phyloP scores from a whole-genome alignment of 1,140 invertebrate species.

The Phortica variegata region DNA sequence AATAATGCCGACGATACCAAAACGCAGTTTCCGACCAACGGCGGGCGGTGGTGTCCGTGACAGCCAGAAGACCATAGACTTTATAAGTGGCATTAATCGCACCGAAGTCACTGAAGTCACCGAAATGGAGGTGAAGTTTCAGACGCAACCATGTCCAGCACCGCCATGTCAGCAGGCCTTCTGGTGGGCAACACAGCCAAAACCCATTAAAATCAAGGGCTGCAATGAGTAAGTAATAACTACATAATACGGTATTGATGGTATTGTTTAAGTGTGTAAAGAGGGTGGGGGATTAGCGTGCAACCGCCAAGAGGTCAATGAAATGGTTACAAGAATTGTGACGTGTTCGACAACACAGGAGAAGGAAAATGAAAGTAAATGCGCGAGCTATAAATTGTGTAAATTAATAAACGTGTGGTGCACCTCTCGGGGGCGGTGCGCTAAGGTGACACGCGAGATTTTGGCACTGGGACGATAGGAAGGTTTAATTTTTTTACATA shows the following conservation, averaged over 20 bases:
- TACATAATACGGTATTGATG: not conserved
- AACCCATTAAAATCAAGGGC: conserved; percentile 48
- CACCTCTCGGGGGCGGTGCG: no score
- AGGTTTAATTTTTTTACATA: no score
- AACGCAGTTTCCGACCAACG: conserved; percentile 28
- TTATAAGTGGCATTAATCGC: conserved; percentile 34
- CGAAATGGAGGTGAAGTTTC: conserved; percentile 48
- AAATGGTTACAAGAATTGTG: not conserved
- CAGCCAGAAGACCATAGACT: conserved; percentile 16
- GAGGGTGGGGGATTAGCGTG: not conserved
- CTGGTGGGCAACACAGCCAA: conserved; percentile 53
- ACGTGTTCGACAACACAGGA: conserved; percentile 11
- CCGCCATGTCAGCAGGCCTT: conserved; percentile 49
- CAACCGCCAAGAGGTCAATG: not conserved
- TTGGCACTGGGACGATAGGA: no score
- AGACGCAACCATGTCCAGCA: conserved; percentile 41
- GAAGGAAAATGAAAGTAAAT: conserved; percentile 14
- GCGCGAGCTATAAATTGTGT: conserved; percentile 43
- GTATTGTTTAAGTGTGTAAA: not conserved
- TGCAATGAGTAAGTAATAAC: conserved; percentile 41
- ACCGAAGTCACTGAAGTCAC: conserved; percentile 39
- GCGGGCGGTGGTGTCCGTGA: conserved; percentile 14
- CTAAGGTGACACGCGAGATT: no score
- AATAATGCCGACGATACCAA: conserved; percentile 47
- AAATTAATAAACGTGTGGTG: no score